Conservation (phyloP, 2,888 invertebrate genomes). For the Zelleria hepariella region DNA sequence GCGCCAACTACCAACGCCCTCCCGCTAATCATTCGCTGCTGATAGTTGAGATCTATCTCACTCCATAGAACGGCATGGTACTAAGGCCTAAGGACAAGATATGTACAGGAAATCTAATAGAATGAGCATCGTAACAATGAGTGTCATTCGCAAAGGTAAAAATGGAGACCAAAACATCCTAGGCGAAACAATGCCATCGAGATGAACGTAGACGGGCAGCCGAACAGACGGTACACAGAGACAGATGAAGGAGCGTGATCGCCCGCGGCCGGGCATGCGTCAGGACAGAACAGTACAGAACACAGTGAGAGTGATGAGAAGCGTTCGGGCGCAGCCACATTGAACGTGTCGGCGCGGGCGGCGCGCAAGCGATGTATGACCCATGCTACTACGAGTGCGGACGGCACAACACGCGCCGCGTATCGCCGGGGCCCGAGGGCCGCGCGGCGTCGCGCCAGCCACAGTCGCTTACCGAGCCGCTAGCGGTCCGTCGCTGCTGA, state of each 20-base stretch:
- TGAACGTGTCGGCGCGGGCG: constrained; percentile 69
- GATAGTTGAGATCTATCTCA: constrained; percentile 25
- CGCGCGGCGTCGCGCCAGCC: not conserved
- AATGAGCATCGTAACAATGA: constrained; percentile 66
- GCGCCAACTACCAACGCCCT: not conserved
- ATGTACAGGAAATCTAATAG: constrained; percentile 68
- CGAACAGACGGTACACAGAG: constrained; percentile 66
- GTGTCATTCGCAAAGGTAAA: constrained; percentile 60
- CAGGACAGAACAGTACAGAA: constrained; percentile 64
- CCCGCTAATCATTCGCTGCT: constrained; percentile 7
- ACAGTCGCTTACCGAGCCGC: constrained; percentile 64
- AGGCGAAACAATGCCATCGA: constrained; percentile 63
- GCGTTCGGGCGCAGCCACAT: constrained; percentile 71
- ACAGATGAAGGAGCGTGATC: constrained; percentile 71
- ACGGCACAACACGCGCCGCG: not conserved
- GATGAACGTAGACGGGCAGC: constrained; percentile 63
- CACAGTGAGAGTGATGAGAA: constrained; percentile 66
- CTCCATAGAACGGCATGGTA: constrained; percentile 12
- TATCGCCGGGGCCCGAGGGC: not conserved
- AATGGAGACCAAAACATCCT: constrained; percentile 59
- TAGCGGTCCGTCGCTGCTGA: constrained; percentile 71
- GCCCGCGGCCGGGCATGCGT: constrained; percentile 70
- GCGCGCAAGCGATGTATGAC: constrained; percentile 70
- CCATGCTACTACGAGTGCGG: constrained; percentile 60
- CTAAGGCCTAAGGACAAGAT: constrained; percentile 54